phyloP scores from a whole-genome alignment of 2,797 vertebrate species.

The Cryptoblepharus egeriae region DNA sequence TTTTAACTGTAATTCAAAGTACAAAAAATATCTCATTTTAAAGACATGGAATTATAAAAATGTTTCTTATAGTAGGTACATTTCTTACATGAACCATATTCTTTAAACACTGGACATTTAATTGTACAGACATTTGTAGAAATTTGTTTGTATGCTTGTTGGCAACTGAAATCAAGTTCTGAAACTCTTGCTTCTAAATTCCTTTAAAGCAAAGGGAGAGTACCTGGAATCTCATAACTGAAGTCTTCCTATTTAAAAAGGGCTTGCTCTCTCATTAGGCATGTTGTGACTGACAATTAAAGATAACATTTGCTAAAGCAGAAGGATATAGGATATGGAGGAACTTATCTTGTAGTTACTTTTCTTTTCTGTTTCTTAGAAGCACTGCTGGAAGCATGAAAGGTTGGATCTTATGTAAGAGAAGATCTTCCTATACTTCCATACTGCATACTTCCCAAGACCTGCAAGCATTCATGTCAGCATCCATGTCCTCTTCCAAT shows the following conservation, averaged over 20 bases:
- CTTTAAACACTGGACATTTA: conserved; percentile 14
- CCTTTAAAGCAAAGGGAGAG: neutral
- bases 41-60: conserved; percentile 36
- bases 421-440: no score
- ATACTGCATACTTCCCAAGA: neutral
- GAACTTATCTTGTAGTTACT: neutral
- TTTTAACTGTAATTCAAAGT: conserved; percentile 45
- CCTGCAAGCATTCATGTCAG: neutral
- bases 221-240: neutral
- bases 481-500: neutral
- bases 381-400: neutral
- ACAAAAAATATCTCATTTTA: conserved; percentile 63
- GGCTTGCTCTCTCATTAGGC: rapidly evolving
- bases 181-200: neutral
- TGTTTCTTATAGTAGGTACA: conserved; percentile 33
- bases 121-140: neutral
- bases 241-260: neutral
- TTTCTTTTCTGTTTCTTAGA: neutral
- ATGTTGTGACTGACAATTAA: neutral
- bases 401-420: no score
- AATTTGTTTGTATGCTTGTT: neutral
- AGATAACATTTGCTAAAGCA: rapidly evolving
- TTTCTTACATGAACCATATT: neutral
- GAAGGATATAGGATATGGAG: neutral
- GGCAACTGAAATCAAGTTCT: neutral